Evolutionary conservation across 2,888 invertebrate genomes (phyloP).

Genomic region (Neria commutata): DNA sequence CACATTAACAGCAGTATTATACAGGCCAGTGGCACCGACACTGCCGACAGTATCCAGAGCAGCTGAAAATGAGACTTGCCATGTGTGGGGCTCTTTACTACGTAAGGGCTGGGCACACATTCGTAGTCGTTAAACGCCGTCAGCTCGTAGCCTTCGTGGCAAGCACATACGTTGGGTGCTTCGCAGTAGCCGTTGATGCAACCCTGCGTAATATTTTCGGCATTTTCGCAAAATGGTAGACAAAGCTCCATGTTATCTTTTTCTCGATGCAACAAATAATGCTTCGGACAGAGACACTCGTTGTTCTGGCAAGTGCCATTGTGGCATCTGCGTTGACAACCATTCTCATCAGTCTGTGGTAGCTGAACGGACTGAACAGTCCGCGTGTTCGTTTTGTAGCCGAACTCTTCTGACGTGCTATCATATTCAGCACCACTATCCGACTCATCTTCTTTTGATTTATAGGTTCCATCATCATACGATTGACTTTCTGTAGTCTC

Average conservation of each 20-base stretch:
- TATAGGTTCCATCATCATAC: too few species aligned
- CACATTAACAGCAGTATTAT: conserved; percentile 30
- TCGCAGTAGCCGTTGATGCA: conserved; percentile 48
- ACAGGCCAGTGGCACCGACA: conserved; percentile 28
- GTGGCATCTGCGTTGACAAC: conserved; percentile 25
- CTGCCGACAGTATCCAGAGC: conserved; percentile 28
- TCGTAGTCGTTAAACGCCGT: conserved; percentile 8
- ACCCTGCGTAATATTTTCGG: conserved; percentile 5
- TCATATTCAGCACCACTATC: not conserved
- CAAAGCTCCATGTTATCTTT: conserved; percentile 33
- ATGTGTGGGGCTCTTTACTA: not conserved
- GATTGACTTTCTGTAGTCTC: too few species aligned
- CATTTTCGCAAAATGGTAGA: conserved; percentile 22
- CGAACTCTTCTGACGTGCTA: too few species aligned
- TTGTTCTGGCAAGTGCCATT: conserved; percentile 52
- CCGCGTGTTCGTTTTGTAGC: too few species aligned
- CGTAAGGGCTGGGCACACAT: conserved; percentile 9
- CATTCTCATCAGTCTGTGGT: too few species aligned
- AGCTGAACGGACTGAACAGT: too few species aligned
- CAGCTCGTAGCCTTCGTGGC: conserved; percentile 24
- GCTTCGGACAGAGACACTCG: conserved; percentile 43
- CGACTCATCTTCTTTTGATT: not conserved
- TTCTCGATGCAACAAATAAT: conserved; percentile 21
- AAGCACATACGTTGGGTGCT: conserved; percentile 44
- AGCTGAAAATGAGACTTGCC: conserved; percentile 13